phyloP scores from a whole-genome alignment of 2,113 vertebrate genomes.

The Apus apus region DNA sequence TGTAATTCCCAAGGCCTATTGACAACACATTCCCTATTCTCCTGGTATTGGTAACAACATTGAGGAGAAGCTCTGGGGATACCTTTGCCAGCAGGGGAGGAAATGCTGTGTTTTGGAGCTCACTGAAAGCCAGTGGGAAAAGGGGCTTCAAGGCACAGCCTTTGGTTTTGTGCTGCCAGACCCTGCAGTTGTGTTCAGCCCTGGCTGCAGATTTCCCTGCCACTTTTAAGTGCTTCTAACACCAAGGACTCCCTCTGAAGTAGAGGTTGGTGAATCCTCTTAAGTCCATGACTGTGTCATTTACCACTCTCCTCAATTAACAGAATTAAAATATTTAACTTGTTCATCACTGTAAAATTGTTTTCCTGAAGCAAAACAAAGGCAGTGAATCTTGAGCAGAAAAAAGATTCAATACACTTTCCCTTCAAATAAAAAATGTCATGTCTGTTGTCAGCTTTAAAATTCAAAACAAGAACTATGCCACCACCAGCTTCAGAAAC shows the following conservation, averaged over 20 bases:
- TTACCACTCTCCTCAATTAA: background rate
- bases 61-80: background rate
- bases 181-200: background rate
- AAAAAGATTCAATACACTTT: background rate
- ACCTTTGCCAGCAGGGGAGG: background rate
- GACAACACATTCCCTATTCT: background rate
- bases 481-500: background rate
- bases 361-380: background rate
- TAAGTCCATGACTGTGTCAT: background rate
- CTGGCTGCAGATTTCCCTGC: background rate
- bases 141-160: background rate
- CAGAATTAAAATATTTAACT: background rate
- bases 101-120: background rate
- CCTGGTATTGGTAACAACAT: background rate
- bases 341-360: background rate
- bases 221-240: background rate
- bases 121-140: background rate
- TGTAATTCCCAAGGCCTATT: background rate
- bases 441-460: background rate
- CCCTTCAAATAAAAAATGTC: background rate
- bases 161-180: background rate
- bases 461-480: background rate
- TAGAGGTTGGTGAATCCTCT: background rate
- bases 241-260: background rate
- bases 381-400: background rate